Evolutionary conservation across 2,888 invertebrate species (phyloP).

Genomic region (Melipona bicolor): DNA sequence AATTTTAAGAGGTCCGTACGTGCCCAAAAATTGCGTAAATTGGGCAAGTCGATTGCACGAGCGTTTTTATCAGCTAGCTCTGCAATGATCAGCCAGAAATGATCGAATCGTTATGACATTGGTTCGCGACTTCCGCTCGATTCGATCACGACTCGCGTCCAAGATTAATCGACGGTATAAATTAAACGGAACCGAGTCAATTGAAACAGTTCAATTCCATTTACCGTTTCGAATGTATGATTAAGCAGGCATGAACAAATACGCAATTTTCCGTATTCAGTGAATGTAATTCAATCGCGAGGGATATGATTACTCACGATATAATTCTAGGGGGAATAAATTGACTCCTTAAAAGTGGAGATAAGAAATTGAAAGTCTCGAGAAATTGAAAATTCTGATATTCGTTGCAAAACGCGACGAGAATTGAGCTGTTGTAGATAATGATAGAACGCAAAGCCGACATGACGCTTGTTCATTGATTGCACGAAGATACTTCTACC

Average conservation of each 20-base stretch:
- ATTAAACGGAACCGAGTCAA: slow-evolving; percentile 8
- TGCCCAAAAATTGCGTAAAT: slow-evolving; percentile 53
- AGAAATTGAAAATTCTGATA: not conserved
- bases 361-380: not conserved
- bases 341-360: not conserved
- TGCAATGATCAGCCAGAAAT: slow-evolving; percentile 38
- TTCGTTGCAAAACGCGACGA: not conserved
- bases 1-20: slow-evolving; percentile 39
- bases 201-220: not conserved
- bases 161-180: slow-evolving; percentile 12
- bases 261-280: not conserved
- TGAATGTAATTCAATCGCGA: not conserved
- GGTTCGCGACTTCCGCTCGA: slow-evolving; percentile 27
- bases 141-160: not conserved
- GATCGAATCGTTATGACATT: slow-evolving; percentile 45
- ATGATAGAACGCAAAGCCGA: slow-evolving; percentile 17
- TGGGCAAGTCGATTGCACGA: slow-evolving; percentile 53
- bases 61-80: slow-evolving; percentile 30
- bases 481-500: slow-evolving; percentile 46
- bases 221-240: not conserved
- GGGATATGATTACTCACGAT: not conserved
- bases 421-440: not conserved
- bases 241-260: not conserved
- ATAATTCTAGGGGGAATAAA: not conserved
- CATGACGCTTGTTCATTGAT: slow-evolving; percentile 39